Evolutionary conservation across 1,140 invertebrate genomes (phyloP).

Genomic region (Gonatopus flavifemur): DNA sequence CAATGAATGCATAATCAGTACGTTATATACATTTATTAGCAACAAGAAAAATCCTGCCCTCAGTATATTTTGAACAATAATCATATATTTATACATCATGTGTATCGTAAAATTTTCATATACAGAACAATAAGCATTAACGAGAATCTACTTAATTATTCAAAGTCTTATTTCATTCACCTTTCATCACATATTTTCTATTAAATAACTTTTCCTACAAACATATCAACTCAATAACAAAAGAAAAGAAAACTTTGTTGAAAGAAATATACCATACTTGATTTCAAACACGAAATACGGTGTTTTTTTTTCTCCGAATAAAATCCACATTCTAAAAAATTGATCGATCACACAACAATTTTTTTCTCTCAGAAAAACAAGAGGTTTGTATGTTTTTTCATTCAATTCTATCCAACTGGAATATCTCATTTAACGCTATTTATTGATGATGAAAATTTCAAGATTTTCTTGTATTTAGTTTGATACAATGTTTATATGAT

Average conservation of each 20-base stretch:
- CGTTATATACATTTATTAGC: too few species aligned
- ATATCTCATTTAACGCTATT: too few species aligned
- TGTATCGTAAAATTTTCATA: constrained; percentile 34
- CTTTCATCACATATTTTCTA: constrained; percentile 14
- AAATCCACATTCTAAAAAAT: constrained; percentile 2
- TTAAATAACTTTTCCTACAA: neutral
- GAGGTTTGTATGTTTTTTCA: too few species aligned
- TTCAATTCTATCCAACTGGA: too few species aligned
- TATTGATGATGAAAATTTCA: too few species aligned
- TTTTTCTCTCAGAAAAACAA: too few species aligned
- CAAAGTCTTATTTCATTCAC: constrained; percentile 15
- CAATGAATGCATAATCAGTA: too few species aligned
- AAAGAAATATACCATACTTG: constrained; percentile 1
- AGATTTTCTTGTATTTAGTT: too few species aligned
- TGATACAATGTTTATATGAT: too few species aligned
- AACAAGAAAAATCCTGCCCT: too few species aligned
- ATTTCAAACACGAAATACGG: neutral
- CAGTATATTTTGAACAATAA: too few species aligned
- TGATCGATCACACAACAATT: neutral
- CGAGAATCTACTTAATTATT: constrained; percentile 14
- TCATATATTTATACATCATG: constrained; percentile 11
- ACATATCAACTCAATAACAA: neutral
- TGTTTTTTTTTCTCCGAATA: neutral
- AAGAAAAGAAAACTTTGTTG: neutral
- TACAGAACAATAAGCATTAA: constrained; percentile 27